Conservation (phyloP, 2,888 invertebrate genomes). For the Scaptomyza flava region DNA sequence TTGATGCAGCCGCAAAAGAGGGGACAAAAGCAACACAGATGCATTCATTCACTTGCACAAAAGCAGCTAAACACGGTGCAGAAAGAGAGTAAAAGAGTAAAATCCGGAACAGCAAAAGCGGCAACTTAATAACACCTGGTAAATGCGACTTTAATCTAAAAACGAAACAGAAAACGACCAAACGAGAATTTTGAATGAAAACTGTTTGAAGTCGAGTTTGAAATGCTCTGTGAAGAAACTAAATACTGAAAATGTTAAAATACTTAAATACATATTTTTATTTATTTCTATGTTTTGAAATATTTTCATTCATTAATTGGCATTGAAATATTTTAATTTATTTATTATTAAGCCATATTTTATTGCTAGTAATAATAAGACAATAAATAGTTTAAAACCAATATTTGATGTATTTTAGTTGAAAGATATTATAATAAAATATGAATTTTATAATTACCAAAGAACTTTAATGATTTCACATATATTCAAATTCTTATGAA, state of each 20-base stretch:
- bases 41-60: slow-evolving; percentile 50
- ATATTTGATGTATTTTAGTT: too few relatives aligned
- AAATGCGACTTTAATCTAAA: slow-evolving; percentile 54
- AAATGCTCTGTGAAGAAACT: slow-evolving; percentile 6
- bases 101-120: slow-evolving; percentile 25
- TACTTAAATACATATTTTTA: too few relatives aligned
- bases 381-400: too few relatives aligned
- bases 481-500: neutral
- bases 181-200: neutral
- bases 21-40: slow-evolving; percentile 10
- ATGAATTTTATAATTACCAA: too few relatives aligned
- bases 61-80: slow-evolving; percentile 26
- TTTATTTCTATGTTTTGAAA: too few relatives aligned
- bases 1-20: slow-evolving; percentile 10
- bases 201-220: neutral
- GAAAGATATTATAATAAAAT: too few relatives aligned
- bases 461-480: too few relatives aligned
- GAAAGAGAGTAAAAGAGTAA: slow-evolving; percentile 3
- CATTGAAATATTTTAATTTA: too few relatives aligned
- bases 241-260: neutral
- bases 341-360: too few relatives aligned
- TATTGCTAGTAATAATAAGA: too few relatives aligned
- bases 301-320: too few relatives aligned
- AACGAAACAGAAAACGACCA: slow-evolving; percentile 1
- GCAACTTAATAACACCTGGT: slow-evolving; percentile 53